Base-by-base conservation (phyloP, 1,140 invertebrate genomes). In the Bicyclus anynana region DNA sequence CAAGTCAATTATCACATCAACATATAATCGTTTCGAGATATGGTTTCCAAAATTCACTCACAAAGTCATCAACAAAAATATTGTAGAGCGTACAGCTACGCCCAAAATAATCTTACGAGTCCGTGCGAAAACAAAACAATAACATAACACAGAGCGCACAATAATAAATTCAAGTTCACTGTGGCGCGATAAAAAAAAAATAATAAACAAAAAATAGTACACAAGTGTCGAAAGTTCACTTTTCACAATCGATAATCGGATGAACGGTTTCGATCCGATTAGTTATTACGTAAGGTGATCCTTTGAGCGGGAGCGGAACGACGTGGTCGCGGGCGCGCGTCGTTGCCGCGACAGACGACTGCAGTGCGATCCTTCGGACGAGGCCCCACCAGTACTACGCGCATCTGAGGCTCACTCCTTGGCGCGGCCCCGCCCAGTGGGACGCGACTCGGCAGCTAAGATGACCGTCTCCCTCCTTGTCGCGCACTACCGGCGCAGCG, bases 341-440 rank as follows among this genome's bases (percentile, higher is more conserved):
- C 62, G 67, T 49, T 56, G 68, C 72, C 79, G 80, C 83, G 81
- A 72, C 75, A 68, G 75, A 63, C 84, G 81, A 84, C 84, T 86
- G 84, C 84, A 87, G 80, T 87, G 82, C 82, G 74, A 86, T 86
- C 84, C 84, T 87, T 83, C 72, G 79, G 67, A 64, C 72, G 76
- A 72, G 76, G 73, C 82, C 81, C 80, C 83, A 77, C 81, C 75
- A 80, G 66, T 66, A 71, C 81, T 74, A 70, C 78, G 82, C 84
- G 82, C 80, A 84, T 85, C 82, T 84, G 81, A 85, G 84, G 77
- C 80, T 76, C 80, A 62, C 78, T 87, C 82, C 84, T 85, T 85
- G 74, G 75, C 74, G 71, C 79, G 76, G 82, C 84, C 80, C 84
- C 84, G 84, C 84, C 84, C 84, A 87, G 82, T 87, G 84, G 84